phyloP scores from a whole-genome alignment of 2,888 invertebrate genomes.

The Melanotus villosus region DNA sequence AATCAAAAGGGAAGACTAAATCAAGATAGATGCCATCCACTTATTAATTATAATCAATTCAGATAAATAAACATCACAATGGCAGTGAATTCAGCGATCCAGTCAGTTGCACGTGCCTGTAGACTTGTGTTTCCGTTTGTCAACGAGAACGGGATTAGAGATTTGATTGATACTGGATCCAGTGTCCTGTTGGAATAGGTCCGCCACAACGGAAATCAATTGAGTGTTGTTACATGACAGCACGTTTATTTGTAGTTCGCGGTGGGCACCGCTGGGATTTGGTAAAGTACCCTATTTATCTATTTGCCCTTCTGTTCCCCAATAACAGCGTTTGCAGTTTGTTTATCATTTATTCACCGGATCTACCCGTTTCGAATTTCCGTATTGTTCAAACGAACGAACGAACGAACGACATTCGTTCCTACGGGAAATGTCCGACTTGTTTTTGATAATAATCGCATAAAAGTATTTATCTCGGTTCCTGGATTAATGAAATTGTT shows the following conservation, averaged over 20 bases:
- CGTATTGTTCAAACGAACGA: no score
- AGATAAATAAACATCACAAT: conserved; percentile 17
- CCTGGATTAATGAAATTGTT: conserved; percentile 35
- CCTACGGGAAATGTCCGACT: not conserved
- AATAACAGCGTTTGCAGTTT: not conserved
- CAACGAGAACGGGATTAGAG: conserved; percentile 55
- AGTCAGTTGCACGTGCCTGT: conserved; percentile 22
- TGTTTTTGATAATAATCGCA: not conserved
- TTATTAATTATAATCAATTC: not conserved
- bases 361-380: no score
- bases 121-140: conserved; percentile 53
- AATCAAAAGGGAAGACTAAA: no score
- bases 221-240: conserved; percentile 56
- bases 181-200: conserved; percentile 52
- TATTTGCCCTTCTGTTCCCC: not conserved
- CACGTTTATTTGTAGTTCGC: conserved; percentile 54
- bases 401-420: no score
- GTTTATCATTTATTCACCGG: not conserved
- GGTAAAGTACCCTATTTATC: conserved; percentile 10
- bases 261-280: conserved; percentile 49
- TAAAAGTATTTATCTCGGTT: not conserved
- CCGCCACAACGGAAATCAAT: conserved; percentile 58
- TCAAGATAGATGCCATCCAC: not conserved
- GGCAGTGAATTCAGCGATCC: conserved; percentile 19
- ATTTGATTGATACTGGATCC: conserved; percentile 52